Base-by-base conservation (phyloP, 2,113 vertebrate genomes). In the Cyphomyrus plagiostoma region DNA sequence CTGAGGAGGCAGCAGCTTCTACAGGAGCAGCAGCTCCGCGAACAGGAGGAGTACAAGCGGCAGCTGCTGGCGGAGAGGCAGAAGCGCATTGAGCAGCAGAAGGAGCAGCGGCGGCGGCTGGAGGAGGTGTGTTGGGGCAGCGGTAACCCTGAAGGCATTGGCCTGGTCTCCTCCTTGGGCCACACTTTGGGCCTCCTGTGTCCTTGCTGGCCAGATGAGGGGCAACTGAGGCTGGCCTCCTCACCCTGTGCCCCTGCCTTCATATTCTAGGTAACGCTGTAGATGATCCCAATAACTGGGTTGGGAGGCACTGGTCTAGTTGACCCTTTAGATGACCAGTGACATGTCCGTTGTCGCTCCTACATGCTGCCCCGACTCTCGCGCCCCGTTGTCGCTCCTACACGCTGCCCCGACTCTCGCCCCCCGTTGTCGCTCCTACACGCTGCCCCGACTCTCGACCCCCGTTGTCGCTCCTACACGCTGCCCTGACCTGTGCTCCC, bases 11-110 rank as follows among this genome's bases (percentile, higher is more conserved):
- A 99, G 92, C 98, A 99, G 95, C 97, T 98, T 39, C 96, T 99
- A 2, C 98, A 99, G 95, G 98, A 99, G 92, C 98, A 99, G 90
- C 98, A 99, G 95, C 97, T 99, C 89, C 96, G 98, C 0, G 98
- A 99, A 92, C 98, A 99, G 93, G 98, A 99, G 92, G 98, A 99
- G 91, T 99, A 99, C 90, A 99, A 99, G 94, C 96, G 98, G 90
- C 98, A 99, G 91, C 96, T 99, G 46, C 94, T 99, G 95, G 98
- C 98, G 0, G 98, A 99, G 94, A 95, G 98, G 87, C 98, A 99
- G 95, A 99, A 99, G 70, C 97, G 98, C 35, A 99, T 98, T 0
- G 98, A 99, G 94, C 98, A 99, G 94, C 98, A 99, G 95, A 99
- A 99, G 93, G 98, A 99, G 92, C 98, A 99, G 93, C 95, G 98